A percentile compares a stretch with the other conserved stretches of the same genome.
phyloP scores from a whole-genome alignment of 2,797 vertebrate genomes.

The Coreius guichenoti region DNA sequence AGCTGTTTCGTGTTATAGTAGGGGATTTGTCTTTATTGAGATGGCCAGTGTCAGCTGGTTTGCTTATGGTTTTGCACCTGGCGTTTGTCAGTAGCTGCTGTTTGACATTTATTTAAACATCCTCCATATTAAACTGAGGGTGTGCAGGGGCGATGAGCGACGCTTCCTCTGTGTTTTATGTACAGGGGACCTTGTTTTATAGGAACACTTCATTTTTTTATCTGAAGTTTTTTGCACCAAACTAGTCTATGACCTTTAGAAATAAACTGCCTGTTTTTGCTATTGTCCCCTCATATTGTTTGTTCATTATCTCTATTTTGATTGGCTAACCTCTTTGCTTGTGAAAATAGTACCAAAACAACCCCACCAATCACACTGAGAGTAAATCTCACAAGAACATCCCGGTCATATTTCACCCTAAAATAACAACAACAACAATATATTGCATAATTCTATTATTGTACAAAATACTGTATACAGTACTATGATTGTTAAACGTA shows the following conservation, averaged over 20 bases:
- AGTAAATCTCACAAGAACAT: no score
- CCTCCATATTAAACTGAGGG: constrained; percentile 1
- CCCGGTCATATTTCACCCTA: no score
- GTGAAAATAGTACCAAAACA: no score
- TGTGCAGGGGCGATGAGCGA: background rate
- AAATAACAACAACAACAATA: no score
- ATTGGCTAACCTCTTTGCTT: background rate
- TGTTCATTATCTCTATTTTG: background rate
- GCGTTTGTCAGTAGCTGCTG: background rate
- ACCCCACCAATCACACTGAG: no score
- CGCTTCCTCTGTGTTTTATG: background rate
- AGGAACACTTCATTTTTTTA: background rate
- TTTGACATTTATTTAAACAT: background rate
- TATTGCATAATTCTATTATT: background rate
- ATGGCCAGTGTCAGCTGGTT: constrained; percentile 13
- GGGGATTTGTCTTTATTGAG: background rate
- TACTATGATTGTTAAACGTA: background rate
- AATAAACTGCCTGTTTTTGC: background rate
- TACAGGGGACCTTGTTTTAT: background rate
- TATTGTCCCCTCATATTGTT: background rate
- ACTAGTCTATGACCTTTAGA: background rate
- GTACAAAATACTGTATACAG: background rate
- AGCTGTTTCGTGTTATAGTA: background rate
- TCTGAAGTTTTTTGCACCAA: background rate
- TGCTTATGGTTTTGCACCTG: constrained; percentile 19